These are phyloP conservation scores for Halocynthia aurantium DNA, from an alignment of 23 tunicate genomes.

Conservation along the genomic window DNA sequence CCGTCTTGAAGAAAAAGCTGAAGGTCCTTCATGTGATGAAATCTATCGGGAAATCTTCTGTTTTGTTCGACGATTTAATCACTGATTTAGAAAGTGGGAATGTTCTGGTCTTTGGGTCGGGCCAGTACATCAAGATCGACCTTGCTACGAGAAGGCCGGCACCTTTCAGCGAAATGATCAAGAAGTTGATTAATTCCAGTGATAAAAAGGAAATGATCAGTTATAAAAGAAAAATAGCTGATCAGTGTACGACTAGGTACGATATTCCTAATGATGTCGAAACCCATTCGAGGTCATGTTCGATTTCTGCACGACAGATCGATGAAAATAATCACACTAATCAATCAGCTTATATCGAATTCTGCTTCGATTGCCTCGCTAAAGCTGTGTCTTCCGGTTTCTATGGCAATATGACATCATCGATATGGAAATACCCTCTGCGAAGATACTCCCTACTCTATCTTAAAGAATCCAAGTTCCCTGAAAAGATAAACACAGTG, in stretches of 20 bases:
- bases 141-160: constrained; percentile 9
- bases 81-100: not conserved
- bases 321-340: constrained; percentile 6
- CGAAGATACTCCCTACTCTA: constrained; percentile 7
- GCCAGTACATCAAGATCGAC: constrained; percentile 5
- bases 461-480: not conserved
- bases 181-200: not conserved
- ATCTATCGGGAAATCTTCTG: constrained; percentile 10
- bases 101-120: not conserved
- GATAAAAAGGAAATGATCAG: no score
- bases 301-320: not conserved
- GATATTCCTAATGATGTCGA: not conserved
- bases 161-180: not conserved
- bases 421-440: constrained; percentile 3
- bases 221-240: no score
- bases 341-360: constrained; percentile 11
- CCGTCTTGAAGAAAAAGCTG: not conserved
- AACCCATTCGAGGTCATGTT: not conserved
- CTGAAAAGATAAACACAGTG: not conserved
- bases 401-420: not conserved
- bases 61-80: not conserved
- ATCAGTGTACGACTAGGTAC: no score
- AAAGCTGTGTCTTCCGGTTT: not conserved
- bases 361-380: constrained; percentile 17
- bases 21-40: not conserved